Evolutionary conservation across 2,113 vertebrate species (phyloP), one percentile per base, ranked within the genome.

Genomic region (Mirounga angustirostris): DNA sequence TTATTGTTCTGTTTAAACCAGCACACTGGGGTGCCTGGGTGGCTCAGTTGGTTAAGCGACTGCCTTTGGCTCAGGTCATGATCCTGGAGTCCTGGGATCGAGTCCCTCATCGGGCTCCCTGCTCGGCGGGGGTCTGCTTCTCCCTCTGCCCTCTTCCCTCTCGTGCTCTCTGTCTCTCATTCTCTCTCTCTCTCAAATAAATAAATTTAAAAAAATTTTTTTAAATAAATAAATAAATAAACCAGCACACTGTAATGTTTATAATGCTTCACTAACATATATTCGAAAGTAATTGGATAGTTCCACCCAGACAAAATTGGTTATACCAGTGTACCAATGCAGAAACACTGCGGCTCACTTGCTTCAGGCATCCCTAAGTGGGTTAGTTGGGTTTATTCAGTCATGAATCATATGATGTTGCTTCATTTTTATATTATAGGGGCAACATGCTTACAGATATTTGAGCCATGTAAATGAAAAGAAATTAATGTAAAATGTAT

Each of bases 201-300:
- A 40, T 40, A 40, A 40, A 40, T 40, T 40, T 3, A 40, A 40
- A 4, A 40, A 40, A 40, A 40, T 3, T 3, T 40, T 40, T 40
- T 3, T 3, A 40, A 40, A 40, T 40, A 40, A 4, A 40, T 40
- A 40, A 40, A 40, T 40, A 40, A 40, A 40, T 94, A 97, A 97
- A 82, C 52, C 79, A 92, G 74, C 73, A 93, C 74, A 94, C 26
- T 93, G 78, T 89, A 76, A 91, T 95, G 88, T 98, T 98, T 98
- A 98, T 93, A 95, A 0, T 5, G 0, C 86, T 98, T 96, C 79
- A 43, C 95, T 98, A 96, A 98, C 98, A 95, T 92, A 97, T 97
- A 98, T 98, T 95, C 21, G 54, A 96, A 98, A 98, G 96, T 98
- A 98, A 98, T 98, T 98, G 87, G 85, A 92, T 95, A 94, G 82